Evolutionary conservation across 2,888 invertebrate species (phyloP), one percentile per base, ranked within the genome.

Genomic region (Eupithecia vulgata): DNA sequence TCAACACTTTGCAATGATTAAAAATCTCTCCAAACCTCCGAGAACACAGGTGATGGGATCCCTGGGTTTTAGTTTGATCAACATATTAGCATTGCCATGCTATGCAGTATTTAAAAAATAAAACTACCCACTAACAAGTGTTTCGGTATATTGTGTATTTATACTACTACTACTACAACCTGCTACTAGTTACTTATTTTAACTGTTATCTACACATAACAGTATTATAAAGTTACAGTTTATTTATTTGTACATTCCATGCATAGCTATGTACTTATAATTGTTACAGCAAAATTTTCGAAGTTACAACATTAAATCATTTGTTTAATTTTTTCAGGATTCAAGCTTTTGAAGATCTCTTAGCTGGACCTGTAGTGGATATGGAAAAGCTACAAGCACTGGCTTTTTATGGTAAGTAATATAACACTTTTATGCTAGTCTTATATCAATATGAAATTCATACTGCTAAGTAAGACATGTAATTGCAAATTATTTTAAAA

Each of bases 311-410:
- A 21, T 10, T 52, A 10, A 10, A 52, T 34, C 34, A 8, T 7
- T 25, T 35, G 5, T 13, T 68, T 72, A 61, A n/a, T 80, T 76
- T 80, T 95, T 95, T 35, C 89, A 98, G 98, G 88, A 95, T 98
- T 79, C 96, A 96, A 92, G 96, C 97, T 83, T 97, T 98, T 87
- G 96, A 98, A 88, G 96, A 97, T 78, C 88, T 96, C 62, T 91
- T 98, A 40, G 91, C 95, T 15, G 91, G 95, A 79, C 97, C 97
- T 81, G 95, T 95, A 72, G 96, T 98, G 81, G 96, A 98, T 86
- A 90, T 97, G 72, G 94, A 94, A 70, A 92, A 95, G 79, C 91
- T 98, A 17, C 95, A 96, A 83, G 95, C 95, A 83, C 88, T 98
- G 69, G 96, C 97, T 81, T 98, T 98, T 85, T 96, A 97, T 92